phyloP scores from a whole-genome alignment of 2,888 invertebrate species.

The Teinopalpus imperialis region DNA sequence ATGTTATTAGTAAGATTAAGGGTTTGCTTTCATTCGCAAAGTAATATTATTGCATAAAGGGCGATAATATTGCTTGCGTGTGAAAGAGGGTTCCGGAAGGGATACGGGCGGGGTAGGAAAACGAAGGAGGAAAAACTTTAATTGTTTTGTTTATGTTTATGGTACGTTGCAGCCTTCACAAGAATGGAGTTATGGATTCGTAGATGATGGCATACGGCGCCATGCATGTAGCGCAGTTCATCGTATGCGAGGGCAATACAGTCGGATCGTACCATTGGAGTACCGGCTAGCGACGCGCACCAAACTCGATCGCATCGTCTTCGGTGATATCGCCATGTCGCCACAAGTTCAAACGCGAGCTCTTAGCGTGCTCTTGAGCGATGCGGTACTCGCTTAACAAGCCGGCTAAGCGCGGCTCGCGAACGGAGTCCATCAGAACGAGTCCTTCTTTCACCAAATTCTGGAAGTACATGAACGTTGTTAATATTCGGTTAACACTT shows the following conservation, averaged over 20 bases:
- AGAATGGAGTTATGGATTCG: slow-evolving; percentile 47
- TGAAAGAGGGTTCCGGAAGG: too few species aligned
- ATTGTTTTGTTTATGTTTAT: slow-evolving; percentile 22
- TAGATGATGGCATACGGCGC: slow-evolving; percentile 47
- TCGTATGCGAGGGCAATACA: slow-evolving; percentile 36
- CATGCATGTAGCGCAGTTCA: slow-evolving; percentile 56
- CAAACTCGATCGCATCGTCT: slow-evolving; percentile 88
- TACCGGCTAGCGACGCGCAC: slow-evolving; percentile 68
- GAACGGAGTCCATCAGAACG: slow-evolving; percentile 89
- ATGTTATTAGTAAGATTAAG: too few species aligned
- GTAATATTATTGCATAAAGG: too few species aligned
- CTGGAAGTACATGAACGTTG: slow-evolving; percentile 68
- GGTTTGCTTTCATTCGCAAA: too few species aligned
- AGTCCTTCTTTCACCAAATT: slow-evolving; percentile 93
- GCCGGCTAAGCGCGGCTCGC: slow-evolving; percentile 90
- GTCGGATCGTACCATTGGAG: slow-evolving; percentile 35
- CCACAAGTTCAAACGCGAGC: slow-evolving; percentile 95
- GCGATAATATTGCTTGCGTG: too few species aligned
- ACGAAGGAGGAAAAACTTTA: slow-evolving; percentile 8
- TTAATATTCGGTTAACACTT: too few species aligned
- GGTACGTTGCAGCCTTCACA: slow-evolving; percentile 40
- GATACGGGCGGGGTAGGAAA: too few species aligned
- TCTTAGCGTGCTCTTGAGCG: slow-evolving; percentile 93
- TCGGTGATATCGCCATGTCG: slow-evolving; percentile 99
- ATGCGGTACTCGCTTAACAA: slow-evolving; percentile 91